These are phyloP conservation scores for Hypena proboscidalis DNA, from an alignment of 2,888 invertebrate genomes.

Conservation along the genomic window DNA sequence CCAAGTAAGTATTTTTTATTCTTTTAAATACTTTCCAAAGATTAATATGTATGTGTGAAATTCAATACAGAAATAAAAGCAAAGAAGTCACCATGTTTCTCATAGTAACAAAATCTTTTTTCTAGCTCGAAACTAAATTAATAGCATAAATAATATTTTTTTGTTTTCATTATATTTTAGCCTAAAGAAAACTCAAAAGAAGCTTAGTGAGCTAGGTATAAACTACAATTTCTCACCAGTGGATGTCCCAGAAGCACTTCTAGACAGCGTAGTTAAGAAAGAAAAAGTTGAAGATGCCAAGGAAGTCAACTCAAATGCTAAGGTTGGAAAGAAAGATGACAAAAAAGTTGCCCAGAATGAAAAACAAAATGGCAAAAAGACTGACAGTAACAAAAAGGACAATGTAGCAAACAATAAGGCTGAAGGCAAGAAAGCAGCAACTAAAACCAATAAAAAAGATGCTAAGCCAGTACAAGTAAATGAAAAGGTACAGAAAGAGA, in stretches of 20 bases:
- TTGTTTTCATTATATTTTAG: conserved; percentile 50
- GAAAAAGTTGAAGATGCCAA: conserved; percentile 30
- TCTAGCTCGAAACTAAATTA: too few relatives aligned
- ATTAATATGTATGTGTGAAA: too few relatives aligned
- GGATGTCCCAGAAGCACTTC: conserved; percentile 71
- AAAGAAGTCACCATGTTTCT: too few relatives aligned
- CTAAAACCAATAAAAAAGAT: conserved; percentile 26
- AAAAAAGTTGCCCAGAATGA: conserved; percentile 24
- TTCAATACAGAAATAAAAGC: too few relatives aligned
- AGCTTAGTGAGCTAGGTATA: conserved; percentile 77
- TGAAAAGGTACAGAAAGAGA: conserved; percentile 53
- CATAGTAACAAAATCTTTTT: too few relatives aligned
- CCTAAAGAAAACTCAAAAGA: conserved; percentile 74
- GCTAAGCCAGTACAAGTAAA: conserved; percentile 28
- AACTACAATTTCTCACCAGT: conserved; percentile 81
- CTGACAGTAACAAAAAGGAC: conserved; percentile 21
- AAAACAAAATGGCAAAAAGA: conserved; percentile 22
- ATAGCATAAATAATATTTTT: not conserved
- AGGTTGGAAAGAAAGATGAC: conserved; percentile 19
- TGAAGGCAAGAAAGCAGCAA: conserved; percentile 22
- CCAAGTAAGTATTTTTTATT: conserved; percentile 55
- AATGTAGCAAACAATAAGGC: conserved; percentile 25
- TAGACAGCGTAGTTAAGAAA: conserved; percentile 36
- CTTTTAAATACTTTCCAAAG: not conserved
- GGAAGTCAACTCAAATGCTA: conserved; percentile 17